Evolutionary conservation across 2,113 vertebrate species (phyloP).

Genomic region (Cyprinodon tularosa): DNA sequence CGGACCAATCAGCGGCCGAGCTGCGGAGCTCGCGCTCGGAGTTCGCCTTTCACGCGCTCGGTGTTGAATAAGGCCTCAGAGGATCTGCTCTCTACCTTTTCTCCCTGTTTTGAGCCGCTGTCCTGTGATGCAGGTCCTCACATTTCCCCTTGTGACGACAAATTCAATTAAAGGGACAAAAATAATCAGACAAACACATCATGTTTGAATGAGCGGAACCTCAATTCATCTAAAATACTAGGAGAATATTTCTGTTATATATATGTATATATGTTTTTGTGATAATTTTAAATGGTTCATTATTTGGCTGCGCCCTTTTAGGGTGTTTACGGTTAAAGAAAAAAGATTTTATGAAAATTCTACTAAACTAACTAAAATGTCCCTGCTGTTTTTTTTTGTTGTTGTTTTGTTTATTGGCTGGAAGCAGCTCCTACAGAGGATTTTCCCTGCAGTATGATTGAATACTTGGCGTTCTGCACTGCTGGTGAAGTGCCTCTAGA

Average conservation of each 20-base stretch:
- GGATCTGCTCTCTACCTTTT: slow-evolving; percentile 7
- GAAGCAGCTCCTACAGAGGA: background rate
- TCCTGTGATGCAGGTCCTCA: background rate
- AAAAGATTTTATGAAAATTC: background rate
- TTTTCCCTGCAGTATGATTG: background rate
- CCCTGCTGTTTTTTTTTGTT: background rate
- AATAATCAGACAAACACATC: background rate
- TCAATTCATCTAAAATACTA: background rate
- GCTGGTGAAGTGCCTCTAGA: background rate
- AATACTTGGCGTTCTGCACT: background rate
- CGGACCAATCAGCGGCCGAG: slow-evolving; percentile 17
- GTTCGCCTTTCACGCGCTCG: background rate
- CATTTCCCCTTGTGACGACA: background rate
- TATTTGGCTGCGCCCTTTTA: background rate
- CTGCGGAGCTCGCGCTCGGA: background rate
- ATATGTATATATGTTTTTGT: too few species aligned
- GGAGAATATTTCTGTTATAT: too few species aligned
- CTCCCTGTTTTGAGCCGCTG: background rate
- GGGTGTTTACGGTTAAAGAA: background rate
- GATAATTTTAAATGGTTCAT: background rate
- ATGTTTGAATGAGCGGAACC: background rate
- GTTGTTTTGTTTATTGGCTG: background rate
- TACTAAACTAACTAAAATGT: background rate
- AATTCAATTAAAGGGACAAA: background rate
- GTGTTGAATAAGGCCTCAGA: slow-evolving; percentile 29